Evolutionary conservation across 2,113 vertebrate genomes (phyloP).

Genomic region (Colistium nudipinnis): DNA sequence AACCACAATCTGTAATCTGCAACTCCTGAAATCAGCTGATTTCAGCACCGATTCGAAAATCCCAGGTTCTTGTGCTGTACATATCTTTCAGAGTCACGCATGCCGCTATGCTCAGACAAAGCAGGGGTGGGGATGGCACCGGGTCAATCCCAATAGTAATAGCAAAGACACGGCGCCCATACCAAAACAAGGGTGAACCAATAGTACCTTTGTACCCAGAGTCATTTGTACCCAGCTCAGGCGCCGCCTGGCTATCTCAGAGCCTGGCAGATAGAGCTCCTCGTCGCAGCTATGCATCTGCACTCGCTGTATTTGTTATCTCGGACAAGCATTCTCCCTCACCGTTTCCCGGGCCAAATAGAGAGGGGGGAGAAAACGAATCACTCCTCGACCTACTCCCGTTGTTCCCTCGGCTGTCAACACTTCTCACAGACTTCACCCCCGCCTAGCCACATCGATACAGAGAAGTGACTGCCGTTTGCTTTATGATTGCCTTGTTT

Average conservation of each 20-base stretch:
- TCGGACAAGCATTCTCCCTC: slow-evolving; percentile 68
- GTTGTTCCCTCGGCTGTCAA: slow-evolving; percentile 82
- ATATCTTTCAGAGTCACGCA: slow-evolving; percentile 33
- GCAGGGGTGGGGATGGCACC: slow-evolving; percentile 25
- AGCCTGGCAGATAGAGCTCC: slow-evolving; percentile 64
- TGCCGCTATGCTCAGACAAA: slow-evolving; percentile 9
- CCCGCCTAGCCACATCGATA: slow-evolving; percentile 78
- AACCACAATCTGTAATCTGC: slow-evolving; percentile 41
- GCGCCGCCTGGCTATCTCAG: slow-evolving; percentile 53
- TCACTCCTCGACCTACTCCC: slow-evolving; percentile 72
- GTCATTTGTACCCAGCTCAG: slow-evolving; percentile 75
- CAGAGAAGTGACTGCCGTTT: slow-evolving; percentile 81
- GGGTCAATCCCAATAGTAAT: slow-evolving; percentile 63
- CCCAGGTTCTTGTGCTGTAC: slow-evolving; percentile 39
- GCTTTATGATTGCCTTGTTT: slow-evolving; percentile 82
- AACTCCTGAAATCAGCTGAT: slow-evolving; percentile 34
- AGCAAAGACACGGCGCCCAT: slow-evolving; percentile 63
- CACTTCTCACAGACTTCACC: slow-evolving; percentile 71
- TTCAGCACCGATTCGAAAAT: slow-evolving; percentile 36
- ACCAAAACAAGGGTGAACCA: slow-evolving; percentile 76
- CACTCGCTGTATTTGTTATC: slow-evolving; percentile 76
- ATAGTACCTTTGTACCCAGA: slow-evolving; percentile 77
- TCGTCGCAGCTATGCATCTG: slow-evolving; percentile 65
- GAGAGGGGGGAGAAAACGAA: slow-evolving; percentile 73
- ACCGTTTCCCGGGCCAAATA: slow-evolving; percentile 73